Conservation (phyloP, 1,140 invertebrate species). For the Lepidotrigona ventralis region DNA sequence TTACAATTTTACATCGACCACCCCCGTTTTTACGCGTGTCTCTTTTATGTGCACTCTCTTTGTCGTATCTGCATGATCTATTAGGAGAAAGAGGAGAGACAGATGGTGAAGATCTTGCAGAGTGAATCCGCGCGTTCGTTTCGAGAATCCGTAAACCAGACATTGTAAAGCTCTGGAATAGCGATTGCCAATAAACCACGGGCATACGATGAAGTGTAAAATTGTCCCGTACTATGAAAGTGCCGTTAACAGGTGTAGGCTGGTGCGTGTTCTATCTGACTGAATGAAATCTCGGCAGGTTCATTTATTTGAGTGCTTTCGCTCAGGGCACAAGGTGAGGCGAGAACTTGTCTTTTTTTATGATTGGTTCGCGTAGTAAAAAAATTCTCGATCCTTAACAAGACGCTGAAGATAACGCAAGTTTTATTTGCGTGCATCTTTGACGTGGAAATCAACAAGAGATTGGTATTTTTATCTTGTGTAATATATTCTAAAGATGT, state of each 20-base stretch:
- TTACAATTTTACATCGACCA: too few relatives aligned
- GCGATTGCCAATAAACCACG: slow-evolving; percentile 65
- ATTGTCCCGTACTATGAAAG: slow-evolving; percentile 39
- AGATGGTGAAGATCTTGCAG: too few relatives aligned
- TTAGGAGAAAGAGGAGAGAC: slow-evolving; percentile 5
- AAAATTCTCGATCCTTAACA: background rate
- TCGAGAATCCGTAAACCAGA: slow-evolving; percentile 67
- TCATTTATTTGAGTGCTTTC: slow-evolving; percentile 62
- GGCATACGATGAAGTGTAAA: slow-evolving; percentile 53
- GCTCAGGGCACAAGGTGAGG: background rate
- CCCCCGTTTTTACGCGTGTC: too few relatives aligned
- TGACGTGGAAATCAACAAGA: too few relatives aligned
- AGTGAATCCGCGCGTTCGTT: background rate
- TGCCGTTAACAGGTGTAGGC: slow-evolving; percentile 39
- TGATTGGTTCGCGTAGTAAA: background rate
- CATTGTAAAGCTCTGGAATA: slow-evolving; percentile 72
- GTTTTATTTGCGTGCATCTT: background rate
- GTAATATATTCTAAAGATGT: background rate
- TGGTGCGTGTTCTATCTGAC: slow-evolving; percentile 40
- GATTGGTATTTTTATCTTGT: too few relatives aligned
- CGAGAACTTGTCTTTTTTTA: slow-evolving; percentile 8
- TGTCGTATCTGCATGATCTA: too few relatives aligned
- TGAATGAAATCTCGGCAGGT: slow-evolving; percentile 50
- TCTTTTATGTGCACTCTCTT: too few relatives aligned
- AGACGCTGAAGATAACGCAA: background rate